phyloP scores from a whole-genome alignment of 2,113 vertebrate genomes.

The Bubo scandiacus region DNA sequence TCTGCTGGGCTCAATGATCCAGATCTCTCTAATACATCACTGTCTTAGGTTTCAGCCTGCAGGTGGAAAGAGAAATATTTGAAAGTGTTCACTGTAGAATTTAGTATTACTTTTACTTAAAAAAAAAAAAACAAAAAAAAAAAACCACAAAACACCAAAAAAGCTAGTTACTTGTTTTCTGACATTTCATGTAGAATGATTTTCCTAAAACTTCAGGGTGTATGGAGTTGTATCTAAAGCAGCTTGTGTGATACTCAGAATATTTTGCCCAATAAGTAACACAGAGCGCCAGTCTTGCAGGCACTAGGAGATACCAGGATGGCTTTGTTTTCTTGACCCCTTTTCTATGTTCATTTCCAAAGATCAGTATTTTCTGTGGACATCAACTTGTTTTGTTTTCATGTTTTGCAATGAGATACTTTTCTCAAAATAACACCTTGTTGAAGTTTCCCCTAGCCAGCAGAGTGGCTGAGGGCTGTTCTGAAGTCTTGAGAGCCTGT shows the following conservation, averaged over 20 bases:
- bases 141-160: no score
- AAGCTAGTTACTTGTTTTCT: neutral
- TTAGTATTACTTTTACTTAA: neutral
- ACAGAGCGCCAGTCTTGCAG: fast-evolving
- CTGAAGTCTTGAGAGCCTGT: no score
- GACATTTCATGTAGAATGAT: neutral
- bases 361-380: neutral
- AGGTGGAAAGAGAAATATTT: no score
- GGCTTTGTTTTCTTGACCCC: neutral
- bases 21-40: no score
- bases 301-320: neutral
- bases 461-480: neutral
- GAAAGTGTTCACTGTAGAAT: neutral
- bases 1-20: neutral
- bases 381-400: neutral
- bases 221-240: neutral
- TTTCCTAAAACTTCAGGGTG: neutral
- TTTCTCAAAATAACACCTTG: neutral
- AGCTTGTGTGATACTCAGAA: neutral
- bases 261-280: neutral
- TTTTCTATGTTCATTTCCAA: neutral
- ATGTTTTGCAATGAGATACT: neutral
- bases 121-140: no score
- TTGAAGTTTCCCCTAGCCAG: neutral
- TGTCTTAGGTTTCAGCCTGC: no score